Evolutionary conservation across 2,888 invertebrate genomes (phyloP).

Genomic region (Ernsta delagoae): DNA sequence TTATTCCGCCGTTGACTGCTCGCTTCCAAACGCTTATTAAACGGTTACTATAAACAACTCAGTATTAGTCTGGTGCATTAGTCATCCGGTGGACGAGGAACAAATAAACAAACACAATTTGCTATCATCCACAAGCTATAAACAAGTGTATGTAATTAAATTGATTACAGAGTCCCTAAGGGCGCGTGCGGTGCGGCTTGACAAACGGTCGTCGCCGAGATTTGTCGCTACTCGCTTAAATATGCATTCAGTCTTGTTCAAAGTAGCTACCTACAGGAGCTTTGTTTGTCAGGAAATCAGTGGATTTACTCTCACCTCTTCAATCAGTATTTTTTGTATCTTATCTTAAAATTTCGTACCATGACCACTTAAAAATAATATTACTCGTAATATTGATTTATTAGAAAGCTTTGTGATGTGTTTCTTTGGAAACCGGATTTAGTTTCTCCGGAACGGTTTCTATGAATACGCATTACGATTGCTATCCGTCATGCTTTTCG

Average conservation of each 20-base stretch:
- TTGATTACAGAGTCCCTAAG: conserved; percentile 34
- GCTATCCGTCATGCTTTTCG: too few relatives aligned
- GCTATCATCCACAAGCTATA: conserved; percentile 36
- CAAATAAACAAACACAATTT: conserved; percentile 39
- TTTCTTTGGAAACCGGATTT: too few relatives aligned
- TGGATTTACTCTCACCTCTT: too few relatives aligned
- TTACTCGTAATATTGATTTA: too few relatives aligned
- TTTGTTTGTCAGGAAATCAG: neutral
- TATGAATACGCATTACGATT: too few relatives aligned
- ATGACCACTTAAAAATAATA: too few relatives aligned
- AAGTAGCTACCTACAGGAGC: neutral
- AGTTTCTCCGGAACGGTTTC: too few relatives aligned
- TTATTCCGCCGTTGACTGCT: conserved; percentile 34
- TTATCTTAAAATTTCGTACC: too few relatives aligned
- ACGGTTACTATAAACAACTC: conserved; percentile 32
- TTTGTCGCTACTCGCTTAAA: conserved; percentile 10
- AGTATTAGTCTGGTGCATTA: conserved; percentile 33
- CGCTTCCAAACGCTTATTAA: conserved; percentile 37
- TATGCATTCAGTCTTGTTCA: neutral
- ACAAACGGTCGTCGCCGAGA: conserved; percentile 29
- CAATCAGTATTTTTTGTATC: too few relatives aligned
- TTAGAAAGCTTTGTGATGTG: too few relatives aligned
- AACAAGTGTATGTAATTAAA: conserved; percentile 38
- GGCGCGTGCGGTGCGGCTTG: conserved; percentile 37
- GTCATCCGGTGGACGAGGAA: conserved; percentile 31